Conservation (phyloP, 2,888 invertebrate genomes). For the Automeris io region DNA sequence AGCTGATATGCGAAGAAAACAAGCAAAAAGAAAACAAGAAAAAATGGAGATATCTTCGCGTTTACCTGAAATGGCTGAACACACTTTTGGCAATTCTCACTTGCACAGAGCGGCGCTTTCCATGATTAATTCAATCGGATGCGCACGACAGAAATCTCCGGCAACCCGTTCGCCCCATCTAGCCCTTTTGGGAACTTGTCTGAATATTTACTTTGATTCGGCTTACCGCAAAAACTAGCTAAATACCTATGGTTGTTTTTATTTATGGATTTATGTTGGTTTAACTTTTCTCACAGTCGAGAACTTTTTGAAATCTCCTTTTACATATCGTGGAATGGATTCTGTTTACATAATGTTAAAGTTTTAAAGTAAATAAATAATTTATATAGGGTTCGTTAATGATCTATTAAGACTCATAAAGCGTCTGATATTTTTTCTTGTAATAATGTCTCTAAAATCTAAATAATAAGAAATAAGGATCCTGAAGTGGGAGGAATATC, state of each 20-base stretch:
- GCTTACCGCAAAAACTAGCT: conserved; percentile 24
- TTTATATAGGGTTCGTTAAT: too few relatives aligned
- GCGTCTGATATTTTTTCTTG: too few relatives aligned
- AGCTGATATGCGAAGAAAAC: not conserved
- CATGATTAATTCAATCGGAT: conserved; percentile 69
- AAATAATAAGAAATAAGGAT: too few relatives aligned
- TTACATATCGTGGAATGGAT: too few relatives aligned
- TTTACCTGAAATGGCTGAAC: not conserved
- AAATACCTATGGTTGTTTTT: conserved; percentile 17
- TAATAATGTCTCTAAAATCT: too few relatives aligned
- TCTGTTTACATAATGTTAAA: too few relatives aligned
- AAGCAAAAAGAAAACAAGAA: not conserved
- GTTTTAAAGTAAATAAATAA: too few relatives aligned
- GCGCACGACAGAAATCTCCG: conserved; percentile 41
- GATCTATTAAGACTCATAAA: too few relatives aligned
- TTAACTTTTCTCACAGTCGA: conserved; percentile 7
- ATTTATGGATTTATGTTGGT: conserved; percentile 12
- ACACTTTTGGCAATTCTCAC: conserved; percentile 12
- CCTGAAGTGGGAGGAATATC: too few relatives aligned
- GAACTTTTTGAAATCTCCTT: too few relatives aligned
- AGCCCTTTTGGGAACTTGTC: conserved; percentile 46
- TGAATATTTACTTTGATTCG: conserved; percentile 44
- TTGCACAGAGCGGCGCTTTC: conserved; percentile 39
- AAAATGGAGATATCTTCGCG: not conserved
- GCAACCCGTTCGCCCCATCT: conserved; percentile 22